phyloP scores from a whole-genome alignment of 2,888 invertebrate genomes.

The Caenorhabditis uteleia region DNA sequence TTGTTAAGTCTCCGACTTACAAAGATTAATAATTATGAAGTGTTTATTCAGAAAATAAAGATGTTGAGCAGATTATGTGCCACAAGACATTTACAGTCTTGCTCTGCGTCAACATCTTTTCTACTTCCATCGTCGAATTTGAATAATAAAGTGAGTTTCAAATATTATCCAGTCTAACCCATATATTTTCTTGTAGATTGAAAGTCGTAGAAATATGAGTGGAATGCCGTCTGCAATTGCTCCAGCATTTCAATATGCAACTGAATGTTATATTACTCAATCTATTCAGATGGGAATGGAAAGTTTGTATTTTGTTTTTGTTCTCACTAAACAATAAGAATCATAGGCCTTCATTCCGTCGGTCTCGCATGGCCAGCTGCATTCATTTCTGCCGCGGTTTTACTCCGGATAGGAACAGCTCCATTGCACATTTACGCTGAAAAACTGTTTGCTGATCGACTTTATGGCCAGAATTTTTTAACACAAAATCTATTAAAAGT shows the following conservation, averaged over 20 bases:
- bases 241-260: conserved; percentile 56
- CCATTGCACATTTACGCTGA: conserved; percentile 65
- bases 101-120: conserved; percentile 22
- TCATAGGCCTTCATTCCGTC: conserved; percentile 46
- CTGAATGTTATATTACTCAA: conserved; percentile 61
- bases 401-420: conserved; percentile 52
- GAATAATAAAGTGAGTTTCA: not conserved
- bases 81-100: conserved; percentile 5
- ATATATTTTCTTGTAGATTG: not conserved
- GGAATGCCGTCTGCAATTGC: conserved; percentile 41
- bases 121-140: not conserved
- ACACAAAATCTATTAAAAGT: conserved; percentile 56
- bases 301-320: conserved; percentile 41
- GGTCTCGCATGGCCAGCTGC: conserved; percentile 60
- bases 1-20: too few relatives aligned
- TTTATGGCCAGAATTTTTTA: conserved; percentile 62
- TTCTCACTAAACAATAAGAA: too few relatives aligned
- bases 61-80: conserved; percentile 34
- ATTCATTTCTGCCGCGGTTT: conserved; percentile 55
- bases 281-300: conserved; percentile 60
- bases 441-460: conserved; percentile 57
- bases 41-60: conserved; percentile 3
- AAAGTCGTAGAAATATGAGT: conserved; percentile 22
- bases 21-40: too few relatives aligned
- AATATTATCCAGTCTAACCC: not conserved